Base-by-base conservation (phyloP, 2,113 vertebrate species). In the Hylia prasina region DNA sequence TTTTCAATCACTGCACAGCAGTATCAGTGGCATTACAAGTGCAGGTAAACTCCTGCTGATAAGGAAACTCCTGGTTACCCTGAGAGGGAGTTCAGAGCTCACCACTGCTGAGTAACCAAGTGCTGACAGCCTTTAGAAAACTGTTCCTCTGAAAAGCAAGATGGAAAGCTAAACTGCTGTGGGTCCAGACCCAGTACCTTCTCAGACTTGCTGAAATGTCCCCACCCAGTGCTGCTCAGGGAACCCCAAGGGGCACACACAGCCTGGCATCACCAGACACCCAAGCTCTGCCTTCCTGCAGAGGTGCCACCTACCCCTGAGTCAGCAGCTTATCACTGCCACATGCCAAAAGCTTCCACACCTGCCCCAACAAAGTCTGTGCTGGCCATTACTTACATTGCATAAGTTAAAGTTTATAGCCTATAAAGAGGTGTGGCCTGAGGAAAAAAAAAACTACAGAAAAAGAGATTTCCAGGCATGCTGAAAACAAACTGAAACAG, bases 201-300 rank as follows among this genome's bases (percentile, higher is more conserved):
- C 57, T 65, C 50, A 60, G 27, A 6, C 5, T 4, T 58, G 76
- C 30, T 33, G 51, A 23, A 44, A 4, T 37, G 44, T 17, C 21
- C 24, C 35, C 0, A 1, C 11, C 17, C 85, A 44, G 73, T 2
- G 9, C 35, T 3, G 10, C 64, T 15, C 2, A 10, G 50, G 47
- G 66, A 66, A 37, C 57, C 31, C 20, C 0, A 0, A 39, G 60
- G 42, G 31, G 4, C 42, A 24, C 24, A 13, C 6, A 15, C 37
- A 89, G 64, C 60, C 35, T 20, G n/a, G 70, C 50, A 69, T 18
- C 13, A 3, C 17, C 70, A 48, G 39, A 18, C 45, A 31, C 30
- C 37, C 79, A 45, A 48, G n/a, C 28, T 12, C 58, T 31, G 58
- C 35, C 51, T 54, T 25, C 42, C 64, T 50, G 47, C 33, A 1